phyloP scores from a whole-genome alignment of 2,797 vertebrate genomes.

The Decapterus maruadsi region DNA sequence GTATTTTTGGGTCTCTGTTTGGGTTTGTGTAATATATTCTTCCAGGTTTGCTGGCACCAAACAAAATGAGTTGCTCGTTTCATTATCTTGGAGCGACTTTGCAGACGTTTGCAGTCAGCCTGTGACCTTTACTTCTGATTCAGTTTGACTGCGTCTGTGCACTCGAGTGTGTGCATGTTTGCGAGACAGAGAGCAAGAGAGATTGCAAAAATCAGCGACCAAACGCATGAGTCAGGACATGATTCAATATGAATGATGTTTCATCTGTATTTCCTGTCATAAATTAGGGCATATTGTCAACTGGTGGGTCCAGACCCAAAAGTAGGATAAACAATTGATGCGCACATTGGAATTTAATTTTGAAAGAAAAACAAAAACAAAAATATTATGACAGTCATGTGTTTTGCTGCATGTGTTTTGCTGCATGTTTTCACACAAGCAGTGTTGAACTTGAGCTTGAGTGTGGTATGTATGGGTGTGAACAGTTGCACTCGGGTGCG shows the following conservation, averaged over 20 bases:
- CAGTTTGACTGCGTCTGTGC: not conserved
- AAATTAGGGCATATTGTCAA: not conserved
- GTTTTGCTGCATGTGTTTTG: too few relatives aligned
- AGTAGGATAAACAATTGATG: too few relatives aligned
- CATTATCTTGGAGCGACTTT: constrained; percentile 42
- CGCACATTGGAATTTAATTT: too few relatives aligned
- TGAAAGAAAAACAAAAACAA: too few relatives aligned
- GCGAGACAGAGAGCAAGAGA: not conserved
- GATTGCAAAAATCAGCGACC: not conserved
- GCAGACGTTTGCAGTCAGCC: constrained; percentile 36
- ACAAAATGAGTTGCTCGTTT: constrained; percentile 37
- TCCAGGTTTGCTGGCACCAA: constrained; percentile 1
- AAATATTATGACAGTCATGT: too few relatives aligned
- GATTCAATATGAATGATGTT: not conserved
- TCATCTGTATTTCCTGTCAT: not conserved
- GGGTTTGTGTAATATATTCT: not conserved
- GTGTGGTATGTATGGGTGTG: too few relatives aligned
- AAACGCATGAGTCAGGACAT: not conserved
- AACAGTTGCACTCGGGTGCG: too few relatives aligned
- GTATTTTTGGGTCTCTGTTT: not conserved
- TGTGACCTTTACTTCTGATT: constrained; percentile 55
- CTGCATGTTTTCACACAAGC: too few relatives aligned
- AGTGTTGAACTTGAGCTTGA: too few relatives aligned
- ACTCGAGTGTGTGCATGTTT: not conserved
- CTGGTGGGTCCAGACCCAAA: too few relatives aligned